Percentiles rank a stretch among this genome's conserved stretches.
phyloP scores from a whole-genome alignment of 2,113 vertebrate species.

The Heloderma charlesbogerti region DNA sequence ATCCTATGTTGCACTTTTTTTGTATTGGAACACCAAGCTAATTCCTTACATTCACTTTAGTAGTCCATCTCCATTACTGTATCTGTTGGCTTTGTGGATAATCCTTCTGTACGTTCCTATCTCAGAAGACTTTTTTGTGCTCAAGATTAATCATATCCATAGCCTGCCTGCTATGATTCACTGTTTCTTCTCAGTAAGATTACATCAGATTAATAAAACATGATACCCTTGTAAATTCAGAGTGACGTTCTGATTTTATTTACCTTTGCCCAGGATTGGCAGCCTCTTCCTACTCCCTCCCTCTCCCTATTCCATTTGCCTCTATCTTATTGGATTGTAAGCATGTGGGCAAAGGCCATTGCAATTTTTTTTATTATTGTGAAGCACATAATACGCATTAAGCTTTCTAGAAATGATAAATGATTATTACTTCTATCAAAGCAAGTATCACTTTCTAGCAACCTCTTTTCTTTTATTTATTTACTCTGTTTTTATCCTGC shows the following conservation, averaged over 20 bases:
- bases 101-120: not conserved
- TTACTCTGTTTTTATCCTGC: no score
- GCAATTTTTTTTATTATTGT: no score
- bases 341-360: no score
- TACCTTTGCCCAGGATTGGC: constrained; percentile 6
- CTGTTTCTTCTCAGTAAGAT: not conserved
- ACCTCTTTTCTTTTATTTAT: no score
- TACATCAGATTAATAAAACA: constrained; percentile 8
- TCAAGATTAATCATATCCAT: constrained; percentile 21
- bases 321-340: not conserved
- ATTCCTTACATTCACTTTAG: constrained; percentile 17
- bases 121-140: constrained; percentile 5
- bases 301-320: not conserved
- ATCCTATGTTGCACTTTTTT: not conserved
- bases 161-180: constrained; percentile 28
- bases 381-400: no score
- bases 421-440: not conserved
- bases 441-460: no score
- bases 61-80: constrained; percentile 4
- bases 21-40: constrained; percentile 11
- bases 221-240: not conserved
- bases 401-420: not conserved
- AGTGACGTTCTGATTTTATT: not conserved
- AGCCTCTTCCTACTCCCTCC: not conserved
- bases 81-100: constrained; percentile 3